Evolutionary conservation across 2,888 invertebrate genomes (phyloP).

Genomic region (Pachymerium ferrugineum): DNA sequence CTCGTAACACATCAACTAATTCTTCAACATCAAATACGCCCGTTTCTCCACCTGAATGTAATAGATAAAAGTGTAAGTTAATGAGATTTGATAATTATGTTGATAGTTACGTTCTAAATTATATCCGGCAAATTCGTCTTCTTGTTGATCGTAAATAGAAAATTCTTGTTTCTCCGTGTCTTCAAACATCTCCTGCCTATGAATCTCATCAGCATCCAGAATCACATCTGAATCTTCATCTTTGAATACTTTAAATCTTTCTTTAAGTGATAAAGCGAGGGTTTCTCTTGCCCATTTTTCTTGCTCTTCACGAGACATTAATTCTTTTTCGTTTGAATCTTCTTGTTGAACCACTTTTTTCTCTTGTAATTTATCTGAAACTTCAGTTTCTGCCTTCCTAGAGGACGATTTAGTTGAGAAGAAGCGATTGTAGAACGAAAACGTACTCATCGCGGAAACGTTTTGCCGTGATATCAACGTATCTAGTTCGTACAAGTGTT

Average conservation of each 20-base stretch:
- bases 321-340: neutral
- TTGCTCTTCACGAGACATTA: neutral
- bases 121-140: neutral
- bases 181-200: neutral
- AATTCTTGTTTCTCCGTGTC: neutral
- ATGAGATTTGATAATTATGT: neutral
- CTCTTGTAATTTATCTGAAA: no score
- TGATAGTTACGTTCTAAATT: slow-evolving; percentile 28
- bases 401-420: no score
- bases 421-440: no score
- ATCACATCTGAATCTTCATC: slow-evolving; percentile 32
- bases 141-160: neutral
- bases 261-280: neutral
- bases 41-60: slow-evolving; percentile 63
- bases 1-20: slow-evolving; percentile 65
- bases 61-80: neutral
- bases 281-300: neutral
- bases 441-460: no score
- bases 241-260: slow-evolving; percentile 25
- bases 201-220: slow-evolving; percentile 32
- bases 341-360: no score
- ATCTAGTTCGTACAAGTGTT: no score
- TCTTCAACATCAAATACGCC: slow-evolving; percentile 89
- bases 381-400: no score
- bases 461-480: no score